Base-by-base conservation (phyloP, 2,888 invertebrate genomes). In the Gymnoscelis rufifasciata region DNA sequence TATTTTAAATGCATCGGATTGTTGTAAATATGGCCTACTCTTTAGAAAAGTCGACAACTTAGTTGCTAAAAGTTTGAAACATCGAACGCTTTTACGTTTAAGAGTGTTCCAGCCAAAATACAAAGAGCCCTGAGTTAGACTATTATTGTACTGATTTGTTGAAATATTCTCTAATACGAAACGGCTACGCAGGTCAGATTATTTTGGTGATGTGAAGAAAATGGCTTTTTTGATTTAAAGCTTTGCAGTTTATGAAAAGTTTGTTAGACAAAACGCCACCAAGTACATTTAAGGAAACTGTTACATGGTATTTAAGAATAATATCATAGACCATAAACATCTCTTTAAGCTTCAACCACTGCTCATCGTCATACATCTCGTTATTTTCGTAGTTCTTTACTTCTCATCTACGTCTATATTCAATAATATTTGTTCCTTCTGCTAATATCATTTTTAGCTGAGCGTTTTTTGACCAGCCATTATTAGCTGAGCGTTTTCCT, bases 41-140 rank as follows among this genome's bases (percentile, higher is more conserved):
- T 31, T 75, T 69, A 71, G 67, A 62, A 71, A 71, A 72, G 71
- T 72, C 72, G 67, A 68, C 73, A 67, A 78, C 78, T 79, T 74
- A 79, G 78, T 83, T 78, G 73, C 83, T 81, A 78, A 81, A 83
- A 86, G 79, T 84, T 83, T 76, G 74, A 77, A 79, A 78, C 75
- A 82, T 83, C 75, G 79, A 84, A 75, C 70, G 81, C 83, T 83
- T 84, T 82, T 71, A 77, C 72, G 74, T 71, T 74, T 57, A 70
- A 77, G 74, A 66, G 53, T 65, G 10, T 66, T 55, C 53, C 59
- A 54, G 61, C 82, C 78, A 76, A 59, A 41, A 62, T 56, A 56
- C 39, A 43, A 46, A 50, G 66, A 64, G 44, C 63, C 55, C 49
- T 60, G 61, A 51, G 49, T 51, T 54, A 52, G 37, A 48, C 41